phyloP scores from a whole-genome alignment of 2,113 vertebrate genomes.

The Ptilorrhoa leucosticta region DNA sequence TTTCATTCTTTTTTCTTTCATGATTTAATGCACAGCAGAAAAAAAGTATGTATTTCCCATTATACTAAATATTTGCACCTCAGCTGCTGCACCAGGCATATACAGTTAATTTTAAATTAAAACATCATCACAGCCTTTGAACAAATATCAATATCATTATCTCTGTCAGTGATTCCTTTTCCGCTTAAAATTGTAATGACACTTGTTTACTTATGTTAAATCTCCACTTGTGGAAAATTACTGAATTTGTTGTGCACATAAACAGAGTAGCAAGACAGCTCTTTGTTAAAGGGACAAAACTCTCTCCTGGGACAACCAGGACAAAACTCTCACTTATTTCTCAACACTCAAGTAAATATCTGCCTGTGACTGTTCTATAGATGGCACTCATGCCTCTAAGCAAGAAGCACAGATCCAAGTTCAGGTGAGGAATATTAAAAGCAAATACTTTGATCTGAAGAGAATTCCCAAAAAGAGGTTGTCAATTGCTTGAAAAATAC shows the following conservation, averaged over 20 bases:
- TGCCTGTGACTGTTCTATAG: conserved; percentile 53
- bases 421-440: background rate
- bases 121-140: conserved; percentile 30
- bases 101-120: conserved; percentile 44
- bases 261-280: background rate
- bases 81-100: background rate
- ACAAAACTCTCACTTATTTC: background rate
- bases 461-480: background rate
- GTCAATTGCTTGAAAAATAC: background rate
- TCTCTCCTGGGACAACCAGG: background rate
- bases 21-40: background rate
- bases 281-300: background rate
- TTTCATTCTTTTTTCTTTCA: conserved; percentile 27
- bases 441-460: background rate
- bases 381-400: conserved; percentile 62
- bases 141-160: conserved; percentile 56
- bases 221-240: conserved; percentile 49
- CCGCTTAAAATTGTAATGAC: conserved; percentile 48
- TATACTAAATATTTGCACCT: conserved; percentile 12
- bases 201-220: conserved; percentile 60
- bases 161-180: conserved; percentile 19
- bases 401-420: background rate
- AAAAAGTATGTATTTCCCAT: background rate
- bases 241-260: conserved; percentile 39
- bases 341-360: background rate